phyloP scores from a whole-genome alignment of 2,797 vertebrate species.

The Premnoplex brunnescens region DNA sequence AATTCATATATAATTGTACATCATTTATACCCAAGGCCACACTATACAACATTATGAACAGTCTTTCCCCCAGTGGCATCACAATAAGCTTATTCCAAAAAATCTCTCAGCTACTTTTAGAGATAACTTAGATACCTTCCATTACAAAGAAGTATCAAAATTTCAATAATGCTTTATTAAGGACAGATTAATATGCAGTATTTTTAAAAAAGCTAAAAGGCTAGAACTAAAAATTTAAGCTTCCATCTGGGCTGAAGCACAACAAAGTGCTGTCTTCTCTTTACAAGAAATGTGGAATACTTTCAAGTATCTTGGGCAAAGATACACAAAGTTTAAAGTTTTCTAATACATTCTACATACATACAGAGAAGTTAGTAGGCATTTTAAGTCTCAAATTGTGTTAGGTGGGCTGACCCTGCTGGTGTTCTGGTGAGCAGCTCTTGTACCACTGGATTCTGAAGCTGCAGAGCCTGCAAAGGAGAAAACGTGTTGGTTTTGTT shows the following conservation, averaged over 20 bases:
- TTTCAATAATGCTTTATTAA: slow-evolving; percentile 86
- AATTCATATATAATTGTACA: slow-evolving; percentile 73
- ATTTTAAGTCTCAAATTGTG: slow-evolving; percentile 31
- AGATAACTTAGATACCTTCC: slow-evolving; percentile 44
- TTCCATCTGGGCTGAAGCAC: slow-evolving; percentile 62
- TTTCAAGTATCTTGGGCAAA: slow-evolving; percentile 74
- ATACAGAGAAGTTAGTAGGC: slow-evolving; percentile 43
- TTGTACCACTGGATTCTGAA: background rate
- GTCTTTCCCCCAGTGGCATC: slow-evolving; percentile 29
- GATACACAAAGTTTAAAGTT: slow-evolving; percentile 25
- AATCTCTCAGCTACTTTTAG: background rate
- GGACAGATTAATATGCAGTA: slow-evolving; percentile 67
- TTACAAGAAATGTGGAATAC: slow-evolving; percentile 70
- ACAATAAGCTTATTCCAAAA: slow-evolving; percentile 48
- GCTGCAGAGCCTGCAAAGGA: slow-evolving; percentile 41
- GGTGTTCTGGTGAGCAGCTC: background rate
- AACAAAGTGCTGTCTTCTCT: slow-evolving; percentile 83
- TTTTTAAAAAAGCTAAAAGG: slow-evolving; percentile 29
- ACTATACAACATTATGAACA: slow-evolving; percentile 67
- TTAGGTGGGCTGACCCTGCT: background rate
- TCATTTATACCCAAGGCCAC: slow-evolving; percentile 37
- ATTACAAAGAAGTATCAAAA: slow-evolving; percentile 46
- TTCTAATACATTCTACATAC: slow-evolving; percentile 65
- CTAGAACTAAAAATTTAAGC: slow-evolving; percentile 53
- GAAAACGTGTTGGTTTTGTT: background rate